These are phyloP conservation scores for Drosophila pectinifera DNA, from an alignment of 1,140 invertebrate species.

Conservation along the genomic window DNA sequence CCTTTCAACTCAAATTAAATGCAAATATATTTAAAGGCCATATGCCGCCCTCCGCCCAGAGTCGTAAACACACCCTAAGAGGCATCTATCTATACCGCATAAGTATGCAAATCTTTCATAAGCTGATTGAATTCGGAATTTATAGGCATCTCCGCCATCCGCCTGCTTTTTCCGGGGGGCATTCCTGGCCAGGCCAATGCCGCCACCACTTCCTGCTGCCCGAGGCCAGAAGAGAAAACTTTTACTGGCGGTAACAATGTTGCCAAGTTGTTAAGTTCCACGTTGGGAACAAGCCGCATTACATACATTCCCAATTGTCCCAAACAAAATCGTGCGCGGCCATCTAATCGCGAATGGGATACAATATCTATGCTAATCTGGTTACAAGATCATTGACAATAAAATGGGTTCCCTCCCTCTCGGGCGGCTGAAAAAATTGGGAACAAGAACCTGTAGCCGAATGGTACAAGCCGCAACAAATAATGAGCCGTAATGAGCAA, in stretches of 20 bases:
- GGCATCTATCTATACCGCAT: constrained; percentile 16
- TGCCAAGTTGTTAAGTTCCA: constrained; percentile 53
- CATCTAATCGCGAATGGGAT: constrained; percentile 79
- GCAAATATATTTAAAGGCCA: constrained; percentile 25
- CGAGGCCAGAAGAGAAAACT: constrained; percentile 25
- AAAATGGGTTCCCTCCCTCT: constrained; percentile 60
- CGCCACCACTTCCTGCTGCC: constrained; percentile 3
- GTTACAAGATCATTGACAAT: constrained; percentile 82
- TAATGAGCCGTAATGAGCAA: constrained; percentile 82
- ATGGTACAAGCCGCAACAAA: constrained; percentile 55
- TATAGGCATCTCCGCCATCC: background rate
- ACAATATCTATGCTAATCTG: constrained; percentile 82
- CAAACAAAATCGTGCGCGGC: constrained; percentile 67
- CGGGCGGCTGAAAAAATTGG: constrained; percentile 44
- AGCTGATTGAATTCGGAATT: constrained; percentile 38
- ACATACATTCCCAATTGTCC: constrained; percentile 65
- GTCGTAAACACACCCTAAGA: constrained; percentile 33
- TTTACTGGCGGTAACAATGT: constrained; percentile 51
- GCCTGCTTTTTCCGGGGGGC: background rate
- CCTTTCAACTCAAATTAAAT: constrained; percentile 24
- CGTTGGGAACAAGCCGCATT: constrained; percentile 47
- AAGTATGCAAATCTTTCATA: constrained; percentile 42
- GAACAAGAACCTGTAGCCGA: constrained; percentile 73
- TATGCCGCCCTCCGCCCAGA: background rate
- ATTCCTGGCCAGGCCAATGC: constrained; percentile 10